These are phyloP conservation scores for Heliconius ethilla DNA, from an alignment of 2,888 invertebrate genomes.

Conservation along the genomic window DNA sequence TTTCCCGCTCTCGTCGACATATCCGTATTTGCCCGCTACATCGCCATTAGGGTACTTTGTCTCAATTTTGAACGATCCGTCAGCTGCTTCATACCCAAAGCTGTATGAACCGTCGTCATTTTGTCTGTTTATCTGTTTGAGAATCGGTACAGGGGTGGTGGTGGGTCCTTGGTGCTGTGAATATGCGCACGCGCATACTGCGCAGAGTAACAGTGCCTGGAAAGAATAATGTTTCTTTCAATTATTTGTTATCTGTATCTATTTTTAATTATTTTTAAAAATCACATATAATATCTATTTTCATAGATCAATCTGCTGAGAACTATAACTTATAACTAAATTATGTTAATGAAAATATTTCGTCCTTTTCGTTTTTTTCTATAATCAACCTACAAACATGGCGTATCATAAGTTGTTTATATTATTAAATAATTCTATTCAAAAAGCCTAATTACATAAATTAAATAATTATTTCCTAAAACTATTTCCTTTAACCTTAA, in stretches of 20 bases:
- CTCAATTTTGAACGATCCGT: conserved; percentile 93
- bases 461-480: neutral
- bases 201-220: conserved; percentile 47
- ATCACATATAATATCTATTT: too few relatives aligned
- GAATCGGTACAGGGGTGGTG: conserved; percentile 89
- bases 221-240: neutral
- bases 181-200: conserved; percentile 59
- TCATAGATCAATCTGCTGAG: too few relatives aligned
- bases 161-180: conserved; percentile 79
- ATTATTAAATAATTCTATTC: too few relatives aligned
- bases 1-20: conserved; percentile 89
- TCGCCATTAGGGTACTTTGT: conserved; percentile 92
- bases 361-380: neutral
- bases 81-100: conserved; percentile 93
- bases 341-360: too few relatives aligned
- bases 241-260: neutral
- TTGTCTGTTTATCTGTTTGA: conserved; percentile 92
- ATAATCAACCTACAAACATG: neutral
- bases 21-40: conserved; percentile 95
- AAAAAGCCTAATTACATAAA: too few relatives aligned
- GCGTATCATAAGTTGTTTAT: neutral
- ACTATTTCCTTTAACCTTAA: neutral
- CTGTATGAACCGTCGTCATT: conserved; percentile 95
- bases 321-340: too few relatives aligned
- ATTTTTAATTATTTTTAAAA: neutral